Conservation (phyloP, 2,113 vertebrate genomes). For the Stomatorhinus ivindoensis region DNA sequence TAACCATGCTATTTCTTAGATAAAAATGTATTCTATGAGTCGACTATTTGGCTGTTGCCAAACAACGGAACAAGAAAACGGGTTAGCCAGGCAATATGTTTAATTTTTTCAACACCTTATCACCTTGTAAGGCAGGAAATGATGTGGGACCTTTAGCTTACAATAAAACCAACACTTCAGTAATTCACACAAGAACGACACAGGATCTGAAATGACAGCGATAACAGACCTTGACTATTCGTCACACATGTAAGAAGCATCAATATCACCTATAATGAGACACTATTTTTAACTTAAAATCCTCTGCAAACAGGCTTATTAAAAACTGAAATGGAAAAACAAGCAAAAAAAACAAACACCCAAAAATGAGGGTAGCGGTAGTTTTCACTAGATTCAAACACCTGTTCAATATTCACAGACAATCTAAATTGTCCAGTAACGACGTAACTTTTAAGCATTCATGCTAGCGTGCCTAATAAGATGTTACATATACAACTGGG, state of each 20-base stretch:
- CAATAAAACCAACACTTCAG: neutral
- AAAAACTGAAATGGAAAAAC: neutral
- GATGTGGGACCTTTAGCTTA: neutral
- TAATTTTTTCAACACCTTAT: neutral
- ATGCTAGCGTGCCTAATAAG: neutral
- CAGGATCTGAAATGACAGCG: neutral
- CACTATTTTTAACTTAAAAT: neutral
- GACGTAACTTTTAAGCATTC: neutral
- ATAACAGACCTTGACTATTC: neutral
- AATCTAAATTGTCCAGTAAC: neutral
- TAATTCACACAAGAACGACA: neutral
- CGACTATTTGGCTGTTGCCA: neutral
- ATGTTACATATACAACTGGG: neutral
- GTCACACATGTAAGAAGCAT: neutral
- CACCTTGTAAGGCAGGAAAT: neutral
- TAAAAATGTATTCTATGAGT: too few relatives aligned
- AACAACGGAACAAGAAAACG: neutral
- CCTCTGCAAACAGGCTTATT: neutral
- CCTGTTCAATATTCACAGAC: neutral
- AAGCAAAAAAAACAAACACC: neutral
- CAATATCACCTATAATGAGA: neutral
- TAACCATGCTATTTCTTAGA: neutral
- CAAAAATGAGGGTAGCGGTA: neutral
- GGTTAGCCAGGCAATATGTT: neutral
- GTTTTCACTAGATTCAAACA: neutral